Conservation (phyloP, 1,140 invertebrate species). For the Brachionus plicatilis region DNA sequence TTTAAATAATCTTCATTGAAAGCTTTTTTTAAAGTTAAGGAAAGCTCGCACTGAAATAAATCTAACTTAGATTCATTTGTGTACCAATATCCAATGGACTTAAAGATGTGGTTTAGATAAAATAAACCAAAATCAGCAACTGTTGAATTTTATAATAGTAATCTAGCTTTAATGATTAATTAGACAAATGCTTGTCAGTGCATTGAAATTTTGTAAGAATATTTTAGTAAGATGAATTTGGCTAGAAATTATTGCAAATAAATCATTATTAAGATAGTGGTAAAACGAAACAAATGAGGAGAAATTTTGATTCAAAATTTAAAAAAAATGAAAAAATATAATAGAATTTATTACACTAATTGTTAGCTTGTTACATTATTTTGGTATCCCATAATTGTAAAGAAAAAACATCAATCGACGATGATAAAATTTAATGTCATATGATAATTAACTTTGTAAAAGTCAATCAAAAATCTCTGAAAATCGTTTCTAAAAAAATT, state of each 20-base stretch:
- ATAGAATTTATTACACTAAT: neutral
- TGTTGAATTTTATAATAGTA: neutral
- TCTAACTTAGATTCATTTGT: too few species aligned
- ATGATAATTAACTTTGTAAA: neutral
- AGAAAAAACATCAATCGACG: neutral
- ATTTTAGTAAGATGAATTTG: neutral
- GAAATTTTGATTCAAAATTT: neutral
- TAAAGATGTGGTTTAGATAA: neutral
- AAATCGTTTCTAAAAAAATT: neutral
- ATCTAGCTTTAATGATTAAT: neutral
- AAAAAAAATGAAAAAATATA: neutral
- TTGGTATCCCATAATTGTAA: neutral
- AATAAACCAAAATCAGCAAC: neutral
- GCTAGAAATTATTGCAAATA: neutral
- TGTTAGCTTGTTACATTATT: neutral
- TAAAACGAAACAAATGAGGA: neutral
- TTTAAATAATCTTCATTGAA: neutral
- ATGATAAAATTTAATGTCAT: neutral
- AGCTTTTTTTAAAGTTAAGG: too few species aligned
- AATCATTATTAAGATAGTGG: neutral
- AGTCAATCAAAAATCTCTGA: slow-evolving; percentile 13
- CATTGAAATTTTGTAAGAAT: neutral
- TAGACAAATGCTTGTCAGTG: neutral
- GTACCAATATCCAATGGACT: neutral
- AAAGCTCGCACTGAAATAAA: too few species aligned